Evolutionary conservation across 2,113 vertebrate species (phyloP), one percentile per base, ranked within the genome.

Genomic region (Grammomys surdaster): DNA sequence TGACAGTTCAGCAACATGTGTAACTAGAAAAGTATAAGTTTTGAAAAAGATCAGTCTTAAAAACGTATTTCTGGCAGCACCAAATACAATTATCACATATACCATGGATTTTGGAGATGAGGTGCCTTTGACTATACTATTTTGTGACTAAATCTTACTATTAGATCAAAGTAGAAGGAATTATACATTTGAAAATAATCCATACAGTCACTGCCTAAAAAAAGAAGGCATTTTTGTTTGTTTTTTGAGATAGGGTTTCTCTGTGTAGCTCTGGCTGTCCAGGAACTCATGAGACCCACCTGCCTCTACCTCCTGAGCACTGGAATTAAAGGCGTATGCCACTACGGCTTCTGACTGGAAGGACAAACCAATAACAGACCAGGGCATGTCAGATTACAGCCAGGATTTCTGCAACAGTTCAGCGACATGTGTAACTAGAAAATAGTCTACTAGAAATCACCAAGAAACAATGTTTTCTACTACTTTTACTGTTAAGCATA

Each of bases 101-200:
- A 54, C 58, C 72, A 87, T 11, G 22, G 54, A 80, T 89, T 72
- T 90, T 69, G 40, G 24, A 76, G 36, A 87, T 56, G 43, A 90
- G 24, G 56, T 36, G 2, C 26, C 20, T 94, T 73, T 88, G 48
- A 51, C 58, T 89, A 3, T 54, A 43, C 40, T 93, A 78, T 73
- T 88, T 93, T 60, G 33, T 46, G 70, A 46, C 28, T 91, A 81
- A 94, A 89, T 75, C 40, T 54, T 97, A 13, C 36, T 96, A 87
- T 96, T 81, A 76, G 43, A 65, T 85, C 4, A 92, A 81, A 92
- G 58, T 28, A 43, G 10, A 17, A 43, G 48, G 72, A 94, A 87
- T 0, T 73, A 65, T 33, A 22, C 63, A 87, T 90, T 93, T 73
- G 77, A 94, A 94, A 92, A 89, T 77, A 96, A 93, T 69, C 80